These are phyloP conservation scores for Crocidura indochinensis DNA, from an alignment of 2,797 vertebrate genomes.

Conservation along the genomic window DNA sequence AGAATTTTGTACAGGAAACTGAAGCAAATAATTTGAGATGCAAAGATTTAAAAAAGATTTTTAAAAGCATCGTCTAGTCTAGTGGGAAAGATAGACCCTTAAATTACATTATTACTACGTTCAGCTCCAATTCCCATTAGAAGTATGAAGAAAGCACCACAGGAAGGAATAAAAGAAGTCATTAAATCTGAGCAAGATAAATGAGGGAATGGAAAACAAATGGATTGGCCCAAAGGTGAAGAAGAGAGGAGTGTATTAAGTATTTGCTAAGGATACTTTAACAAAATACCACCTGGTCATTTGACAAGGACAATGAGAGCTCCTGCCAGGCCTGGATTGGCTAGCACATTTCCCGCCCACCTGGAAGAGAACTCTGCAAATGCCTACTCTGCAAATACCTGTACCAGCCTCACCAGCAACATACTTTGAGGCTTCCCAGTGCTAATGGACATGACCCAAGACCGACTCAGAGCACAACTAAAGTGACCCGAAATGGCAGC, in stretches of 20 bases:
- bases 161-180: slow-evolving; percentile 29
- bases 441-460: slow-evolving; percentile 95
- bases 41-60: slow-evolving; percentile 23
- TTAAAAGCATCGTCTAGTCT: neutral
- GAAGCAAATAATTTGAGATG: slow-evolving; percentile 29
- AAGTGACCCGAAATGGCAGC: slow-evolving; percentile 96
- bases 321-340: slow-evolving; percentile 93
- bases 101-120: slow-evolving; percentile 37
- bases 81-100: slow-evolving; percentile 35
- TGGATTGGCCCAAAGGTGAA: too few relatives aligned
- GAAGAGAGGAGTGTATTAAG: too few relatives aligned
- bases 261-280: neutral
- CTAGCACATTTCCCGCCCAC: slow-evolving; percentile 92
- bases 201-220: neutral
- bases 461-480: slow-evolving; percentile 94
- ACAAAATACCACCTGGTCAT: slow-evolving; percentile 88
- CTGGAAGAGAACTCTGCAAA: slow-evolving; percentile 93
- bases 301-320: slow-evolving; percentile 96
- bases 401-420: slow-evolving; percentile 95
- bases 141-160: slow-evolving; percentile 37
- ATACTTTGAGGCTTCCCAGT: slow-evolving; percentile 92
- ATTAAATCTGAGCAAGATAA: slow-evolving; percentile 32
- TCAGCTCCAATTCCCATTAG: slow-evolving; percentile 53
- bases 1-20: slow-evolving; percentile 47
- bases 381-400: slow-evolving; percentile 93